These are phyloP conservation scores for Pristionchus japonicus DNA, from an alignment of 2,888 invertebrate genomes.

Conservation along the genomic window DNA sequence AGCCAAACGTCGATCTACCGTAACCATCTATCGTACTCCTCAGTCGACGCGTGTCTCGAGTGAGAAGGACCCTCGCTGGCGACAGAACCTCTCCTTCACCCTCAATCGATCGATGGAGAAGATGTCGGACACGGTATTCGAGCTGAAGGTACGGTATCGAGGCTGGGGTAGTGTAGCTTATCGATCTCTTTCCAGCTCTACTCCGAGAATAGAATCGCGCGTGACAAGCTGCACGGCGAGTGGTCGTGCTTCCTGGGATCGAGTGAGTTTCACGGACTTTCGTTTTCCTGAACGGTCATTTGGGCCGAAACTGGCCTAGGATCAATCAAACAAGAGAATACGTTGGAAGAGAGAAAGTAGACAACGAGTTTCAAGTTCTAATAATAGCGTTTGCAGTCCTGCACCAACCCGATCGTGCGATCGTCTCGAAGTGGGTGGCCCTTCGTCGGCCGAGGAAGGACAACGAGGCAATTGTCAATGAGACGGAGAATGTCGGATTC, in stretches of 20 bases:
- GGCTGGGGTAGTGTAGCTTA: neutral
- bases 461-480: slow-evolving; percentile 52
- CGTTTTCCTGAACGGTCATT: neutral
- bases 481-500: slow-evolving; percentile 65
- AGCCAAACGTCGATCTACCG: neutral
- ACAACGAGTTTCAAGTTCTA: neutral
- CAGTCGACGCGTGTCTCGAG: slow-evolving; percentile 58
- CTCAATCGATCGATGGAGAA: slow-evolving; percentile 52
- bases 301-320: too few species aligned
- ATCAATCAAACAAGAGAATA: too few species aligned
- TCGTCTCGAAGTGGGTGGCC: slow-evolving; percentile 68
- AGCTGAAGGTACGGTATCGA: slow-evolving; percentile 52
- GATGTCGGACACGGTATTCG: slow-evolving; percentile 54
- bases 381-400: slow-evolving; percentile 18
- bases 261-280: neutral
- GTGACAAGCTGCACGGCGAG: slow-evolving; percentile 40
- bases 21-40: neutral
- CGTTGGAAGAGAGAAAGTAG: too few species aligned
- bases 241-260: slow-evolving; percentile 42
- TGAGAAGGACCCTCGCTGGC: slow-evolving; percentile 60
- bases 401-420: slow-evolving; percentile 40
- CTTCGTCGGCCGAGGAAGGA: slow-evolving; percentile 55
- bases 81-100: slow-evolving; percentile 52
- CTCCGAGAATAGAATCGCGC: slow-evolving; percentile 22
- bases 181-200: slow-evolving; percentile 28